phyloP scores from a whole-genome alignment of 2,888 invertebrate genomes.

The Branchipolynoe longqiensis region DNA sequence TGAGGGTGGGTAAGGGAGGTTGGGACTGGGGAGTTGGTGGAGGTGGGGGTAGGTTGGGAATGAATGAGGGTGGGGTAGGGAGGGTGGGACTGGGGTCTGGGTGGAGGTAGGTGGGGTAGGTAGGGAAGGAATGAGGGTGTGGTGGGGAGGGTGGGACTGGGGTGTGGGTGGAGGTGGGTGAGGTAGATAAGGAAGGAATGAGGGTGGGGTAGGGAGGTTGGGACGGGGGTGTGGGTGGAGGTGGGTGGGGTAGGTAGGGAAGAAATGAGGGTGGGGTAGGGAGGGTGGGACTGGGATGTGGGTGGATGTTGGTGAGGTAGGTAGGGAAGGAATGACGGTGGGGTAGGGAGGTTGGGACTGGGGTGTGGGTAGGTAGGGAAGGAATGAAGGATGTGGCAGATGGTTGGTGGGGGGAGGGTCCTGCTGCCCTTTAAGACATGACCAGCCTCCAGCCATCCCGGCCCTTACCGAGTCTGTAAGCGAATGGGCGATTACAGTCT shows the following conservation, averaged over 20 bases:
- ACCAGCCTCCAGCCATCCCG: too few species aligned
- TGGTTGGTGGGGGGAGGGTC: too few species aligned
- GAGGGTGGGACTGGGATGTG: background rate
- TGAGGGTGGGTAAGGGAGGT: background rate
- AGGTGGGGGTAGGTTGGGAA: background rate
- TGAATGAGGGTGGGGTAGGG: background rate
- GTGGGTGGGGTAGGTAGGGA: background rate
- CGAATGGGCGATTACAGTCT: too few species aligned
- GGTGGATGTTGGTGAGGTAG: background rate
- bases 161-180: background rate
- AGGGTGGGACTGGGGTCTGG: background rate
- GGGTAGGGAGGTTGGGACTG: too few species aligned
- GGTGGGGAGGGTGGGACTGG: background rate
- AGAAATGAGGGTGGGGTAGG: background rate
- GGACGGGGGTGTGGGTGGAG: background rate
- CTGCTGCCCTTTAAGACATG: too few species aligned
- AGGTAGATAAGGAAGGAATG: background rate
- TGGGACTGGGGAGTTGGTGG: background rate
- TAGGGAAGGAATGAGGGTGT: background rate
- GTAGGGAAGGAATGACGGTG: too few species aligned
- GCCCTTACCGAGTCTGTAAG: too few species aligned
- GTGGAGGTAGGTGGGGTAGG: background rate
- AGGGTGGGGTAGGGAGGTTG: background rate
- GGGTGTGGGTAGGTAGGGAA: too few species aligned
- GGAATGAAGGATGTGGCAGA: too few species aligned